Conservation (phyloP, 2,113 vertebrate species). For the Sigmodon hispidus region DNA sequence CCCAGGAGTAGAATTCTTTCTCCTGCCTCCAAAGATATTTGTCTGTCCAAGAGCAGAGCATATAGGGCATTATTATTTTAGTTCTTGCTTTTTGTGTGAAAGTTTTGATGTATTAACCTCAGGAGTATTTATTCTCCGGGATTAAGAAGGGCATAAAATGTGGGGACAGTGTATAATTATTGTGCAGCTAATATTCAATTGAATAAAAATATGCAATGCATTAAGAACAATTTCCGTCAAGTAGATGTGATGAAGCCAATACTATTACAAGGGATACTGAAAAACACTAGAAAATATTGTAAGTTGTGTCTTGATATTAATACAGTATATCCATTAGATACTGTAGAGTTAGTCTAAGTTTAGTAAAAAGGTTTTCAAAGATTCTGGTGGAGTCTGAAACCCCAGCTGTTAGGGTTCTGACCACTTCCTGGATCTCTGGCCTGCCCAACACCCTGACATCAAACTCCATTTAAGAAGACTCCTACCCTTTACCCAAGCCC, state of each 20-base stretch:
- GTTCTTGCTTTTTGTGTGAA: slow-evolving; percentile 26
- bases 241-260: not conserved
- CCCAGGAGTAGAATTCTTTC: not conserved
- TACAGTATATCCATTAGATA: not conserved
- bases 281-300: not conserved
- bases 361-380: not conserved
- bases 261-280: not conserved
- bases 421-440: too few relatives aligned
- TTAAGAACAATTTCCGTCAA: not conserved
- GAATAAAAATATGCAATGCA: not conserved
- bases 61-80: not conserved
- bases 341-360: slow-evolving; percentile 5
- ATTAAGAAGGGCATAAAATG: not conserved
- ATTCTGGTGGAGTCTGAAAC: not conserved
- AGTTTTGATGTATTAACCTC: not conserved
- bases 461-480: too few relatives aligned
- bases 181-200: not conserved
- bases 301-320: slow-evolving; percentile 40
- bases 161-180: not conserved
- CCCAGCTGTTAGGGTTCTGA: too few relatives aligned
- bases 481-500: too few relatives aligned
- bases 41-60: not conserved
- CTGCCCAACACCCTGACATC: too few relatives aligned
- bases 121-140: slow-evolving; percentile 13
- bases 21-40: not conserved